Base-by-base conservation (phyloP, 2,797 vertebrate species). In the Hydrolagus colliei region DNA sequence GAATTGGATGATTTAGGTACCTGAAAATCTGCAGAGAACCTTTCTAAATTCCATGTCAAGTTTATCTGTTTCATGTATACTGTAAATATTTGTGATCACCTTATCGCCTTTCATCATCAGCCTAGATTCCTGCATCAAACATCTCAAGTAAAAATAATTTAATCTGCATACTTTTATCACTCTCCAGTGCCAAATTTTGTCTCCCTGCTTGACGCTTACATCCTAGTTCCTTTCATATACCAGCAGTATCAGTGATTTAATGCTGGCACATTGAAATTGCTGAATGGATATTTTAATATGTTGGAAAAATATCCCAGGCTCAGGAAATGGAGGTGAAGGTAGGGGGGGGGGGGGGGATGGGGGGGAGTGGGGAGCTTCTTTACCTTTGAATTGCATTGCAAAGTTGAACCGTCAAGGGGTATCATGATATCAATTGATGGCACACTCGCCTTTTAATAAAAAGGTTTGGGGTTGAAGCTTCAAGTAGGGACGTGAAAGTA, bases 401-500 rank as follows among this genome's bases (percentile, higher is more conserved):
- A 52, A 52, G 41, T 6, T 52, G 41, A 52, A 52, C 41, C 41
- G 41, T 6, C 41, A 52, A 6, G 41, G 41, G 41, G 41, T 27
- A 6, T 52, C 41, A 52, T 3, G 41, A 6, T 52, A 52, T 52
- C 41, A 52, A 52, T 52, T 52, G 41, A 52, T 52, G 41, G 41
- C 41, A 52, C 6, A 52, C 41, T 52, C 41, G 6, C 41, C 41
- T 52, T 52, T 52, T 3, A 52, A 52, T 52, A 52, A 6, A 6
- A 52, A 52, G 41, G 6, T 52, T 52, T 3, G 2, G 41, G 41
- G 41, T 52, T 52, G 3, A 52, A 52, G 41, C 41, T 6, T 6
- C 41, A 52, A 52, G 41, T 52, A 52, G 41, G 2, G 41, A 52
- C 41, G 1, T 52, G 41, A 6, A 86, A 89, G 88, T 89, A 89